phyloP scores from a whole-genome alignment of 2,888 invertebrate species.

The Digitonthophagus gazella region DNA sequence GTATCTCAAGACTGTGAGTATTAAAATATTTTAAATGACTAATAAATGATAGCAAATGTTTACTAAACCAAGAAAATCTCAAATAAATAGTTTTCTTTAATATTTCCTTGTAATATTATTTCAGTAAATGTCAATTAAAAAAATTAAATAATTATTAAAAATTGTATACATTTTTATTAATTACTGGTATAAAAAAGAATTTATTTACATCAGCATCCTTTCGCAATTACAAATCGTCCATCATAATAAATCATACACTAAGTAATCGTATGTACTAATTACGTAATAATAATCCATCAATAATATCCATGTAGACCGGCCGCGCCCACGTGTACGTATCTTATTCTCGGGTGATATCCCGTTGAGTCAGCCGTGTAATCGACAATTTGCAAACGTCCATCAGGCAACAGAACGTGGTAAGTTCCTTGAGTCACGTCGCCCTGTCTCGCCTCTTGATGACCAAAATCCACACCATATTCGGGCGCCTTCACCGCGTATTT shows the following conservation, averaged over 20 bases:
- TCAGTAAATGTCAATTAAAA: no score
- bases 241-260: neutral
- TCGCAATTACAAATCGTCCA: neutral
- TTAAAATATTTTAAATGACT: no score
- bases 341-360: constrained; percentile 64
- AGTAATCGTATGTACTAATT: neutral
- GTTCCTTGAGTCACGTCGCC: constrained; percentile 68
- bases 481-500: constrained; percentile 65
- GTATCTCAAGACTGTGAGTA: no score
- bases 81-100: no score
- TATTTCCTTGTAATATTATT: no score
- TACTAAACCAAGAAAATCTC: no score
- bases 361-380: constrained; percentile 65
- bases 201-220: no score
- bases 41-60: no score
- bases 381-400: constrained; percentile 65
- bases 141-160: no score
- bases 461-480: constrained; percentile 67
- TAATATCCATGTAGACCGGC: constrained; percentile 10
- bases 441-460: constrained; percentile 64
- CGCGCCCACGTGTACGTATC: constrained; percentile 54
- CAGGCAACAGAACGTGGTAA: constrained; percentile 67
- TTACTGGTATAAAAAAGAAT: no score
- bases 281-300: neutral
- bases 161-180: no score